Conservation (phyloP, 35 echinoderm and acorn worm genomes). For the Lytechinus pictus region DNA sequence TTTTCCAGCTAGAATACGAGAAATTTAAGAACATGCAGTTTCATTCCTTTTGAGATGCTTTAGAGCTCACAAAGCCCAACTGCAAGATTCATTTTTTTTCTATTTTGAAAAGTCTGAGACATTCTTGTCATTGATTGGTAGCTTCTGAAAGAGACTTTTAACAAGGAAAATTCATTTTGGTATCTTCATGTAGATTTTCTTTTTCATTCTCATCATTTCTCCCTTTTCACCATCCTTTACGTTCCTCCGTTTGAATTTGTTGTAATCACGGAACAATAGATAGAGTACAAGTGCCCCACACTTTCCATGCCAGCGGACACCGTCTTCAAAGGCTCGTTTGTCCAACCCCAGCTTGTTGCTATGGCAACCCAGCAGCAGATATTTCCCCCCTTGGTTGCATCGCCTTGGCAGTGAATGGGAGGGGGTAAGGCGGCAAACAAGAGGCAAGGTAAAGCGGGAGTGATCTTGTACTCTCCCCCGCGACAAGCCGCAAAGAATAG, state of each 20-base stretch:
- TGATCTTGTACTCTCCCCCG: slow-evolving; percentile 1
- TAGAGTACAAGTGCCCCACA: slow-evolving; percentile 40
- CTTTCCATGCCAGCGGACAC: slow-evolving; percentile 7
- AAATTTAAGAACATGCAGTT: background rate
- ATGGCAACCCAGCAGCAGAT: background rate
- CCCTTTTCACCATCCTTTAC: background rate
- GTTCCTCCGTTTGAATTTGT: background rate
- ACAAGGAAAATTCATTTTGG: background rate
- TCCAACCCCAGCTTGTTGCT: background rate
- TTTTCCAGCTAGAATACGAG: background rate
- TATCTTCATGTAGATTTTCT: background rate
- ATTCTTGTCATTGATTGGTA: background rate
- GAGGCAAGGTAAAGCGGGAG: background rate
- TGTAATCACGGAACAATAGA: background rate
- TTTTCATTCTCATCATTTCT: background rate
- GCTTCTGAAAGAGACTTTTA: background rate
- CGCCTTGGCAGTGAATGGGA: slow-evolving; percentile 27
- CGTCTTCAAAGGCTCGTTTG: slow-evolving; percentile 1
- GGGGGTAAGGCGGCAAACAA: slow-evolving; percentile 20
- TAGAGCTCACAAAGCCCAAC: background rate
- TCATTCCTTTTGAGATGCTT: background rate
- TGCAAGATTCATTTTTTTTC: background rate
- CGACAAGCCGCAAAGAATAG: background rate
- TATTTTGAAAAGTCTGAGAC: background rate
- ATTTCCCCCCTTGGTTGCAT: background rate